Evolutionary conservation across 2,113 vertebrate species (phyloP), one percentile per base, ranked within the genome.

Genomic region (Pyrgilauda ruficollis): DNA sequence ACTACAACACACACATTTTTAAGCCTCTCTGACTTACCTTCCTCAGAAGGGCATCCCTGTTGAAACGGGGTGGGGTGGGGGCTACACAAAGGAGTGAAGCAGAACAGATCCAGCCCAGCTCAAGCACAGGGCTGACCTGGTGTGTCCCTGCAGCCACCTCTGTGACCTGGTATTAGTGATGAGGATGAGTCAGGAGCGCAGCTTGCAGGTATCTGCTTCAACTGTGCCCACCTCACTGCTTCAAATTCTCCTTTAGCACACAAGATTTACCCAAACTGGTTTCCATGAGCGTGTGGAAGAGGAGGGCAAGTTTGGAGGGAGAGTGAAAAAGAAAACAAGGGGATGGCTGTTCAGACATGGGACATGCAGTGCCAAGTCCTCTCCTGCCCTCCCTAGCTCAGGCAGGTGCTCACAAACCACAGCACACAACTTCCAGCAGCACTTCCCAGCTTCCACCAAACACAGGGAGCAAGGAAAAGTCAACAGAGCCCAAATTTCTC

Each of bases 11-110:
- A 56, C 61, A 84, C 8, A 16, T 44, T 84, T 89, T 68, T 88
- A 81, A 91, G 56, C 44, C 52, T 68, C 59, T 72, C 63, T 87
- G 72, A 88, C 72, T 94, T 82, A 64, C 56, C 58, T 75, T 70
- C 41, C 56, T 81, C 63, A 44, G 70, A 90, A 78, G 64, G 61
- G 17, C 84, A 81, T 50, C 30, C 67, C 44, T 61, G 35, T 14
- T 78, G 61, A 64, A 95, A 56, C 37, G 31, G 37, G 59, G 13
- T 28, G 59, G 37, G 26, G 9, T 66, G 52, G 47, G 14, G 47
- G 9, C 39, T 70, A 35, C 5, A 18, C 26, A 30, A 84, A 49
- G 70, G 8, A 67, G 24, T 23, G 67, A 81, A 84, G 56, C 52
- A 75, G 68, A 91, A 10, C 11, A 77, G 39, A 64, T 11, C 75